Evolutionary conservation across 2,797 vertebrate species (phyloP), one percentile per base, ranked within the genome.

Genomic region (Macroramphosus scolopax): DNA sequence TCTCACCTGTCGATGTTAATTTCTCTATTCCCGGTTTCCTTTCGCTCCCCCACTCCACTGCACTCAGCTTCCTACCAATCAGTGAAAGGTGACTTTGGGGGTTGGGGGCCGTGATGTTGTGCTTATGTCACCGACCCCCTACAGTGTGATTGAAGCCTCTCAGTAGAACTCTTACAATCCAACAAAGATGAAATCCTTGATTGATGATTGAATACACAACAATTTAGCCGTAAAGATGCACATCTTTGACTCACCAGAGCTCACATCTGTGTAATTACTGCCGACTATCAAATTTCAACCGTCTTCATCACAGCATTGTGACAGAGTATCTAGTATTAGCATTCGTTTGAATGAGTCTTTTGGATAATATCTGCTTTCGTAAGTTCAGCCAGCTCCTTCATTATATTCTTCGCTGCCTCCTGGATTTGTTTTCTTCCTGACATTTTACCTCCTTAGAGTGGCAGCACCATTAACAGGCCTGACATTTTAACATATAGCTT

Each of bases 401-500:
- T 28, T 26, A 13, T 72, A 58, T 55, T 48, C 45, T 55, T 66
- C 58, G 17, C 22, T 58, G 67, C 18, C 8, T 62, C 15, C 17
- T 63, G 45, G 32, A 52, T 80, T 86, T 79, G 48, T 80, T 85
- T 80, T 38, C 63, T 47, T 45, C 39, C 53, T 87, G 87, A 86
- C 85, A 87, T 87, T 87, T 84, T 81, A 58, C 63, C 67, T 71
- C 52, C 5, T 16, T 59, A 70, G 78, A 79, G 59, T 87, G 83
- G 77, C 84, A 80, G 75, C 17, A 62, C 82, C 82, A 81, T 84
- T 87, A 85, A 84, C 82, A 77, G 80, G 56, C 51, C 47, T 88
- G 87, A 85, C 87, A 88, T 88, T 88, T 84, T 81, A 82, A 83
- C 77, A 86, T 85, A 86, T 83, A 68, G 75, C 77, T 75, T 76